phyloP scores from a whole-genome alignment of 2,113 vertebrate species.

The Condylura cristata region DNA sequence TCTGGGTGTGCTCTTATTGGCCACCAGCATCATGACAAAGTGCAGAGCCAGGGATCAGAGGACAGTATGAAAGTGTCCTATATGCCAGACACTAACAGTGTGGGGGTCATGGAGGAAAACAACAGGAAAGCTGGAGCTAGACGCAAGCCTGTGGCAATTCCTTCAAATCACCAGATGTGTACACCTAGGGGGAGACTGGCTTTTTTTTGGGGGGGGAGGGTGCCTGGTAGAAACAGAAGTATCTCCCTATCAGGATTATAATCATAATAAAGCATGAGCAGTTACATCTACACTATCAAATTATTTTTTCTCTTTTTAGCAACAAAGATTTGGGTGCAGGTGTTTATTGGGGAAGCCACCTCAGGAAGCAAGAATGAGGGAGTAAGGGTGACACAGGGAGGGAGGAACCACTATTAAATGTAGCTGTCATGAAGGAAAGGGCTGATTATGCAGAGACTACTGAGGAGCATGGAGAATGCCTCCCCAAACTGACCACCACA shows the following conservation, averaged over 20 bases:
- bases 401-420: neutral
- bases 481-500: neutral
- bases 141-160: neutral
- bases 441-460: neutral
- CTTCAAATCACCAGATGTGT: neutral
- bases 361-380: neutral
- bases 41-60: neutral
- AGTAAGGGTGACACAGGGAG: neutral
- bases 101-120: neutral
- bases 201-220: neutral
- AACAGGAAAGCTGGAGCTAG: neutral
- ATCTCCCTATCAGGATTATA: neutral
- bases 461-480: neutral
- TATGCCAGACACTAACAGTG: neutral
- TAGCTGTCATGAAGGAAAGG: neutral
- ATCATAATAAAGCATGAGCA: neutral
- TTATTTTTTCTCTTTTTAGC: neutral
- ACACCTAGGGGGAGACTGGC: neutral
- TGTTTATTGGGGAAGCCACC: neutral
- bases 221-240: neutral
- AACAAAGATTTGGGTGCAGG: neutral
- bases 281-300: neutral
- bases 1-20: rapidly evolving
- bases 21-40: neutral
- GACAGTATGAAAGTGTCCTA: neutral